Evolutionary conservation across 2,888 invertebrate species (phyloP), one percentile per base, ranked within the genome.

Genomic region (Philhelius pedissequus): DNA sequence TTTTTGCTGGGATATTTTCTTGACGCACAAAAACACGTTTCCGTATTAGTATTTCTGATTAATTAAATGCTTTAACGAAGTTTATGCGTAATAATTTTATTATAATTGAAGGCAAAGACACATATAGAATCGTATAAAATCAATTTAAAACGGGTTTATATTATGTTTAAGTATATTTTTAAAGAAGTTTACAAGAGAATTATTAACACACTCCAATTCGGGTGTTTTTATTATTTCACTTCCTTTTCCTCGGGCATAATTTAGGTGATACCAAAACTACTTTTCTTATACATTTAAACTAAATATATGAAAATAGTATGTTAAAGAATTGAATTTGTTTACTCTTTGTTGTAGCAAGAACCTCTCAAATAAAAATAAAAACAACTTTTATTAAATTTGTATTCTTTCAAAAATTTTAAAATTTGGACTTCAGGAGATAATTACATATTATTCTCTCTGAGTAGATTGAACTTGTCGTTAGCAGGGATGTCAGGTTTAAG

Each of bases 211-310:
- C 79, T 74, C 70, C 66, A 9, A 70, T 62, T 58, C 79, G 64
- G 64, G 79, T 78, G 82, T 78, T 83, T 79, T 79, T 52, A 83
- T 83, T 78, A 79, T 71, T 78, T 40, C 68, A 79, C 74, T 83
- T 83, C 79, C 74, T 75, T 43, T 69, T 71, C 60, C 64, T 32
- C 58, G 78, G 56, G 22, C 13, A 64, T 60, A 52, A n/a, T 54
- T 20, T 11, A 1, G 50, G 83, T 40, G 56, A 43, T 83, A 74
- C 83, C 83, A 83, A 69, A 18, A 1, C 15, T 52, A 3, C 9
- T 0, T 35, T 4, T 13, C 11, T 13, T n/a, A n/a, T n/a, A n/a
- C n/a, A n/a, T 4, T 9, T 32, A 1, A 9, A 3, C 13, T 35
- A n/a, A n/a, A n/a, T n/a, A n/a, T n/a, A n/a, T n/a, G n/a, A n/a